Evolutionary conservation across 2,113 vertebrate species (phyloP), one percentile per base, ranked within the genome.

Genomic region (Falcunculus frontatus): DNA sequence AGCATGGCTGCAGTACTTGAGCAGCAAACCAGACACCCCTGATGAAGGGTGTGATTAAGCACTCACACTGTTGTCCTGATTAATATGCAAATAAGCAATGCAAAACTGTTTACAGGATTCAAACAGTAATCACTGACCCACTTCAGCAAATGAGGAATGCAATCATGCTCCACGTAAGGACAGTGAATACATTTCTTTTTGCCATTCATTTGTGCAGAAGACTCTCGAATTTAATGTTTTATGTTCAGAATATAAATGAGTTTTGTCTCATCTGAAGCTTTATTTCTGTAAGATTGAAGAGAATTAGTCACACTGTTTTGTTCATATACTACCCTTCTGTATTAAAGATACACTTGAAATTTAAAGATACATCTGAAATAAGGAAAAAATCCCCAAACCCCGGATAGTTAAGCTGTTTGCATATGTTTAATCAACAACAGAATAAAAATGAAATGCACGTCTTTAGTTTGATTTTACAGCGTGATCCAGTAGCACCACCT

Each of bases 401-500:
- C 16, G 11, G 29, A n/a, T 3, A 22, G 12, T 84, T 63, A n/a
- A 86, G 65, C 42, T 72, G 30, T 63, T 88, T 81, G 76, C 30
- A 4, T n/a, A 30, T 1, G 20, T 78, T 95, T 80, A 46, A 80
- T 64, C 17, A 56, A 15, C 13, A 49, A 46, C 9, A 70, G 46
- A 64, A 30, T 14, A 27, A 80, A 91, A 80, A 46, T 13, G 32
- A 73, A 87, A 35, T 3, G 11, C n/a, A 14, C 2, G 11, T 7
- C 20, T 26, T 46, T 0, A 7, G 15, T 17, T 16, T 19, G 37
- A 27, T 6, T 49, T 42, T 21, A 10, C 30, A 70, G 47, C 0
- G 6, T 9, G 41, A 84, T 94, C 79, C 60, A 12, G 56, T 42
- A 94, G 75, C 96, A 80, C 95, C 96, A 92, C 18, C 96, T 96